phyloP scores from a whole-genome alignment of 2,113 vertebrate species.

The Heterochromis multidens region DNA sequence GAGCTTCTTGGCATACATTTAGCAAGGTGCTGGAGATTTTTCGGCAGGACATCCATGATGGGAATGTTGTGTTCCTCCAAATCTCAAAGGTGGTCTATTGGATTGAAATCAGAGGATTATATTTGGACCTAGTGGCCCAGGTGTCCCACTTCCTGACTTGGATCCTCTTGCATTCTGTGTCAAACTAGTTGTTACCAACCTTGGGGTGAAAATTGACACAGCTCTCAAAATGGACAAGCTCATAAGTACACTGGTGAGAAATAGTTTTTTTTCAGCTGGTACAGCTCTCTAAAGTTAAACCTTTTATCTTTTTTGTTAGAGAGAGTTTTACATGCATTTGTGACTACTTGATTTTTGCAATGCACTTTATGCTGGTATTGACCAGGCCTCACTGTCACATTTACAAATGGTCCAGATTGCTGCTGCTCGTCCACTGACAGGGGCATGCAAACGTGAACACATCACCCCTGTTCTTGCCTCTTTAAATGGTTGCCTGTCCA shows the following conservation, averaged over 20 bases:
- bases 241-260: not conserved
- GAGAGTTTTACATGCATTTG: not conserved
- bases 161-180: not conserved
- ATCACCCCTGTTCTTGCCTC: no score
- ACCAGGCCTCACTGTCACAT: no score
- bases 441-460: no score
- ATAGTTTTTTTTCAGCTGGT: rapidly evolving
- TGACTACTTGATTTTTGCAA: no score
- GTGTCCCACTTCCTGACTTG: not conserved
- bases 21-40: not conserved
- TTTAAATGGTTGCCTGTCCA: no score
- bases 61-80: not conserved
- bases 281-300: not conserved
- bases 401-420: no score
- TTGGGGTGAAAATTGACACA: not conserved
- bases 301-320: not conserved
- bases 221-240: not conserved
- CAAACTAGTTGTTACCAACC: no score
- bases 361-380: no score
- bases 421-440: no score
- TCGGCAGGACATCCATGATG: not conserved
- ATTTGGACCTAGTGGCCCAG: not conserved
- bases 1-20: not conserved
- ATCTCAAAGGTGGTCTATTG: not conserved
- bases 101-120: not conserved